Conservation (phyloP, 2,797 vertebrate species). For the Arrhamphus sclerolepis region DNA sequence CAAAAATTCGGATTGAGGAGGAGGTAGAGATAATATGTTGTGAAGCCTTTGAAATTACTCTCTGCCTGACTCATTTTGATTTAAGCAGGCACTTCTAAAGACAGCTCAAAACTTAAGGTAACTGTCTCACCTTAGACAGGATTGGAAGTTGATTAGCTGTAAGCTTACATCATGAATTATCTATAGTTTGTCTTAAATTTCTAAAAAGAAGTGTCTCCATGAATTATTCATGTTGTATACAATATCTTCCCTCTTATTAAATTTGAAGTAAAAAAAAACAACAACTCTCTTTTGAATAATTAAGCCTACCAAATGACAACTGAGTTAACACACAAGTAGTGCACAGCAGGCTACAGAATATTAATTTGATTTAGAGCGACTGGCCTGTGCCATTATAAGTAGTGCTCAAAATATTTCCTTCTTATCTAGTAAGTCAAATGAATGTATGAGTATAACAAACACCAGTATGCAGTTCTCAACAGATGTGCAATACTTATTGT, state of each 20-base stretch:
- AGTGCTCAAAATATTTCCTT: constrained; percentile 24
- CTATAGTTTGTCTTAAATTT: constrained; percentile 66
- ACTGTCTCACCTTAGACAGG: constrained; percentile 29
- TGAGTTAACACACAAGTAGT: constrained; percentile 33
- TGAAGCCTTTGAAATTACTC: constrained; percentile 64
- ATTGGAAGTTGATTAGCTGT: constrained; percentile 63
- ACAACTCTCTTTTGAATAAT: constrained; percentile 39
- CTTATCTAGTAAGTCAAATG: background rate
- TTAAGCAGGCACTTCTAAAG: constrained; percentile 58
- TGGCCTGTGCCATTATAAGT: constrained; percentile 29
- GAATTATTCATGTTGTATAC: constrained; percentile 72
- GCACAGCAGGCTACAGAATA: constrained; percentile 42
- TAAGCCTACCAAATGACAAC: constrained; percentile 33
- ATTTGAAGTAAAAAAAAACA: constrained; percentile 39
- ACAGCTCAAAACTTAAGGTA: constrained; percentile 51
- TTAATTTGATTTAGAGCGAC: constrained; percentile 40
- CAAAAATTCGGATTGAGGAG: constrained; percentile 48
- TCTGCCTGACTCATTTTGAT: constrained; percentile 40
- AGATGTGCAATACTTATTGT: background rate
- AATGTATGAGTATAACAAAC: background rate
- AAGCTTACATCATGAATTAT: constrained; percentile 60
- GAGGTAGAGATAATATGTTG: constrained; percentile 46
- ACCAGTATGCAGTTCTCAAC: background rate
- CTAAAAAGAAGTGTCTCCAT: constrained; percentile 58
- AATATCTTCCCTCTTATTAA: constrained; percentile 55